Conservation (phyloP, 2,113 vertebrate genomes). For the Sphyrna mokarran region DNA sequence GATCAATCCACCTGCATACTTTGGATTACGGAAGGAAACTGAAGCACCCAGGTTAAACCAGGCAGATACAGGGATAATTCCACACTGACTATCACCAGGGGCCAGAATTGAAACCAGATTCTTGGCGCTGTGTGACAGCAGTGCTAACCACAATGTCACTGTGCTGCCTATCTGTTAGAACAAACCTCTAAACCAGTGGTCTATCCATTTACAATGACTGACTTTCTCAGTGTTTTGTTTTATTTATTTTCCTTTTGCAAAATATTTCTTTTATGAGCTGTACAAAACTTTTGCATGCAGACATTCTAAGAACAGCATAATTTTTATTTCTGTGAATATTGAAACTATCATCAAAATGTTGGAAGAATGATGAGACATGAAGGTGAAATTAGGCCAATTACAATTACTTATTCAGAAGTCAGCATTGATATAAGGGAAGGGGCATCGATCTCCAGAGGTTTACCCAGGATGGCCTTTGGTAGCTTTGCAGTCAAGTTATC, state of each 20-base stretch:
- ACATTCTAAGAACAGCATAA: not conserved
- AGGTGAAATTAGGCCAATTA: not conserved
- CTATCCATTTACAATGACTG: not conserved
- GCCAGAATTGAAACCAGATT: no score
- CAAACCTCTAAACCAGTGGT: not conserved
- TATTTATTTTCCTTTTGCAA: not conserved
- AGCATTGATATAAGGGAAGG: not conserved
- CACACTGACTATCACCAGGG: no score
- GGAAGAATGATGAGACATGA: not conserved
- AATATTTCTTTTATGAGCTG: not conserved
- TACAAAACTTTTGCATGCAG: no score
- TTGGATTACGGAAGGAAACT: no score
- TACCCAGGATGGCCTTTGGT: not conserved
- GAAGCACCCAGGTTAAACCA: no score
- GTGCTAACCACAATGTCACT: no score
- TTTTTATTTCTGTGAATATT: not conserved
- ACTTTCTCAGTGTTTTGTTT: not conserved
- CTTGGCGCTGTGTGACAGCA: no score
- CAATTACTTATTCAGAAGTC: not conserved
- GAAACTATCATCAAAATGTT: not conserved
- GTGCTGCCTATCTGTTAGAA: not conserved
- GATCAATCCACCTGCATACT: no score
- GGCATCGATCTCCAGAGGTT: no score
- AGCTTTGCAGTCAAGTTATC: not conserved
- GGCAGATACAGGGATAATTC: no score